Conservation (phyloP, 1,140 invertebrate species). For the Centruroides vittatus region DNA sequence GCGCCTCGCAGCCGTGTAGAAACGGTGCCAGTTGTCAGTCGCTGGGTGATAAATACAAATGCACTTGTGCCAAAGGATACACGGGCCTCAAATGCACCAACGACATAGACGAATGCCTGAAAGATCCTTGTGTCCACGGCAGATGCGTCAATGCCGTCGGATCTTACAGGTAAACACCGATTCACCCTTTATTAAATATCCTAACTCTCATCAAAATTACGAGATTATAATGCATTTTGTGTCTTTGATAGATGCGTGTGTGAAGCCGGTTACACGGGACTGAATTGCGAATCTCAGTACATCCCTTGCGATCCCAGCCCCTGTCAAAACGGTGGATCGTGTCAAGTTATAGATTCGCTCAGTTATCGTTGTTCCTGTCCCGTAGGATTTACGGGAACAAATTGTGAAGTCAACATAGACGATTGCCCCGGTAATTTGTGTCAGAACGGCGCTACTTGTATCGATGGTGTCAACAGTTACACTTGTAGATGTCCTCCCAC, state of each 20-base stretch:
- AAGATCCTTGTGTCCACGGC: conserved; percentile 58
- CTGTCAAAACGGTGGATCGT: conserved; percentile 74
- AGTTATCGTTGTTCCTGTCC: conserved; percentile 80
- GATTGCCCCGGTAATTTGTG: conserved; percentile 81
- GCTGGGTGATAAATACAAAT: conserved; percentile 69
- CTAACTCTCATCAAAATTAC: neutral
- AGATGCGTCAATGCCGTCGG: conserved; percentile 22
- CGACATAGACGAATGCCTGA: conserved; percentile 60
- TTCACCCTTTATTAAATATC: no score
- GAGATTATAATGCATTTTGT: neutral
- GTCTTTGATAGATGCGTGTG: conserved; percentile 62
- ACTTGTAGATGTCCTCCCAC: conserved; percentile 73
- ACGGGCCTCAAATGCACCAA: conserved; percentile 74
- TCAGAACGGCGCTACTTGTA: conserved; percentile 67
- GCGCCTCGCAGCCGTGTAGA: conserved; percentile 48
- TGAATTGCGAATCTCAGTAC: conserved; percentile 77
- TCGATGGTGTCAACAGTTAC: conserved; percentile 74
- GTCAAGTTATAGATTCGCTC: conserved; percentile 53
- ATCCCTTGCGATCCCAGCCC: conserved; percentile 79
- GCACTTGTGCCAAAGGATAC: conserved; percentile 80
- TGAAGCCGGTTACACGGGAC: conserved; percentile 69
- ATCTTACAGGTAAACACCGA: conserved; percentile 9
- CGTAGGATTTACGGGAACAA: conserved; percentile 85
- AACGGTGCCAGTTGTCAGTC: conserved; percentile 72
- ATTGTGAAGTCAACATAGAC: conserved; percentile 88